phyloP scores from a whole-genome alignment of 2,797 vertebrate genomes.

The Clarias platycephalus region DNA sequence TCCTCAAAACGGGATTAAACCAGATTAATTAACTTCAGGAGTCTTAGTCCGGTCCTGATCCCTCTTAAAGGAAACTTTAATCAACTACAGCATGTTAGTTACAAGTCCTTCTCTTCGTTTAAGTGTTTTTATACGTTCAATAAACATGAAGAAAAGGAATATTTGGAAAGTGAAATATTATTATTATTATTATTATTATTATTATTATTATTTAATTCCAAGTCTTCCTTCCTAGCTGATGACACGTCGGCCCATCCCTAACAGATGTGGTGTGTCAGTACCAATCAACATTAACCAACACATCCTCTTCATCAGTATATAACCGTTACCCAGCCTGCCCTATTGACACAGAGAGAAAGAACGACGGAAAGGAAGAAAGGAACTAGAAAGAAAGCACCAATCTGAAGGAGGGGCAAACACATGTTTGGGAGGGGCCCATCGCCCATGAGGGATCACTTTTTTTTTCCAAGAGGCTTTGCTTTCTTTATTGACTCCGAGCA shows the following conservation, averaged over 20 bases:
- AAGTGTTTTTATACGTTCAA: neutral
- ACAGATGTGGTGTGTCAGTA: slow-evolving; percentile 42
- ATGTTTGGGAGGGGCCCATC: slow-evolving; percentile 62
- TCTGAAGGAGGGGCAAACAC: slow-evolving; percentile 65
- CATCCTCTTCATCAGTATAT: slow-evolving; percentile 45
- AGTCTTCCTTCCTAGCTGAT: slow-evolving; percentile 23
- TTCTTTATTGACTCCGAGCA: slow-evolving; percentile 89
- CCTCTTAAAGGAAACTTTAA: slow-evolving; percentile 35
- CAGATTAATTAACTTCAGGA: slow-evolving; percentile 56
- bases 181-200: neutral
- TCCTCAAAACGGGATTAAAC: slow-evolving; percentile 53
- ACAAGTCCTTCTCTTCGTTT: neutral
- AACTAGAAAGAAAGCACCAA: slow-evolving; percentile 57
- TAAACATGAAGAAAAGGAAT: neutral
- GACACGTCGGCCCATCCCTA: slow-evolving; percentile 57
- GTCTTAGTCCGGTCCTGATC: slow-evolving; percentile 42
- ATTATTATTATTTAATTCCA: neutral
- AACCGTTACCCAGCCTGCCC: slow-evolving; percentile 44
- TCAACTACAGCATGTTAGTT: slow-evolving; percentile 17
- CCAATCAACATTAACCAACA: slow-evolving; percentile 35
- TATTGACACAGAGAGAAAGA: slow-evolving; percentile 48
- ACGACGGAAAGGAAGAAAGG: slow-evolving; percentile 38
- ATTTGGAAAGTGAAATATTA: neutral
- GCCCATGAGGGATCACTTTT: slow-evolving; percentile 58
- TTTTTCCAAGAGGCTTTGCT: slow-evolving; percentile 69